These are phyloP conservation scores for Papilio glaucus DNA, from an alignment of 1,140 invertebrate species.

Conservation along the genomic window DNA sequence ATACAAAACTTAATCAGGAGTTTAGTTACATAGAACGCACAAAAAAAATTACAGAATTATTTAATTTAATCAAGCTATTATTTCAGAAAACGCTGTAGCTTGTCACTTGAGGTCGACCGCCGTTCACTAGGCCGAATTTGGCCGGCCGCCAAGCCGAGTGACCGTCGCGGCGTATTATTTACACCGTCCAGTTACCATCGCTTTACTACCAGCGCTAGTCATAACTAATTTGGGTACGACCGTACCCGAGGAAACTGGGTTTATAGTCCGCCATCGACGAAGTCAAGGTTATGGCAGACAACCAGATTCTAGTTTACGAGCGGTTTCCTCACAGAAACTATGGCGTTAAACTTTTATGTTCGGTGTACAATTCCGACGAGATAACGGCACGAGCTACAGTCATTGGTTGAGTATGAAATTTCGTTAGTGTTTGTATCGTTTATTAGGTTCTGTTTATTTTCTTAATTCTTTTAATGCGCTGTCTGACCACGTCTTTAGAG, in stretches of 20 bases:
- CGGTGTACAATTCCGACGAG: neutral
- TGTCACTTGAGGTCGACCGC: neutral
- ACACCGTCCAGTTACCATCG: conserved; percentile 4
- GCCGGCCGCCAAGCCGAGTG: conserved; percentile 1
- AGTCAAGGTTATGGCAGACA: conserved; percentile 1
- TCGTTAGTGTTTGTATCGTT: neutral
- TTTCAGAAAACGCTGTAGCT: conserved; percentile 15
- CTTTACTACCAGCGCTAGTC: neutral
- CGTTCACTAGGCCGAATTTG: neutral
- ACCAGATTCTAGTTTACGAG: neutral
- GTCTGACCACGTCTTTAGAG: no score
- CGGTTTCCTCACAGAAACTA: neutral
- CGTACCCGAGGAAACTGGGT: neutral
- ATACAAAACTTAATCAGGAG: no score
- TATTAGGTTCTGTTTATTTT: neutral
- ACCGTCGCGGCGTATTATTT: conserved; percentile 23
- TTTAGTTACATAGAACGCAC: no score
- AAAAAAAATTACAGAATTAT: no score
- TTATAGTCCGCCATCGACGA: neutral
- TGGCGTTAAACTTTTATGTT: conserved; percentile 13
- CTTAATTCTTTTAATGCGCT: no score
- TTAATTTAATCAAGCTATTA: no score
- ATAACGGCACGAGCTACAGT: neutral
- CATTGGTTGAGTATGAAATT: neutral
- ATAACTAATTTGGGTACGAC: conserved; percentile 27